These are phyloP conservation scores for Dasyornis broadbenti DNA, from an alignment of 2,113 vertebrate genomes.

Conservation along the genomic window DNA sequence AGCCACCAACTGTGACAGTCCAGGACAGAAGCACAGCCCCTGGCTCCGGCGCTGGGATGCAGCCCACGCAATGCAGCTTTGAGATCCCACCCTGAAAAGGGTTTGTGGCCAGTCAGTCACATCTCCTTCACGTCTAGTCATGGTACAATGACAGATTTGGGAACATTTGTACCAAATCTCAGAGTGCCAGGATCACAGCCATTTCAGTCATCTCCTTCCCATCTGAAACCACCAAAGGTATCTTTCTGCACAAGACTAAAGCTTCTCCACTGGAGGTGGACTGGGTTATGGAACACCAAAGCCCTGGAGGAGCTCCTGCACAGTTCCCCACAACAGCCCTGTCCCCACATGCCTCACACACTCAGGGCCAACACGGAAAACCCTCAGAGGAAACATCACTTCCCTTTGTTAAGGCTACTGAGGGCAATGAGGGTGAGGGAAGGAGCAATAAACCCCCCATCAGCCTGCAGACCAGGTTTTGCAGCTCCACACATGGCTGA, in stretches of 20 bases:
- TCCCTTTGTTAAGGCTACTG: not conserved
- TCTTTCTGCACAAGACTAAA: not conserved
- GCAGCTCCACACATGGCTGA: not conserved
- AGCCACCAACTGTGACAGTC: not conserved
- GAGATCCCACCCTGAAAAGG: not conserved
- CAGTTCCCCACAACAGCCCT: not conserved
- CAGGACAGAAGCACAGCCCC: not conserved
- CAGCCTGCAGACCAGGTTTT: not conserved
- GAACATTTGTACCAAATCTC: not conserved
- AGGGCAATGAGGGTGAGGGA: not conserved
- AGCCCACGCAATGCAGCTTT: not conserved
- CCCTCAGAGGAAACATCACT: not conserved
- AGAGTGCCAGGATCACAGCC: not conserved
- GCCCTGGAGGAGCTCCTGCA: not conserved
- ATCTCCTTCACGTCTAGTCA: not conserved
- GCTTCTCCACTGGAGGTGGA: not conserved
- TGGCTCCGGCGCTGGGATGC: not conserved
- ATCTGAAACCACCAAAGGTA: not conserved
- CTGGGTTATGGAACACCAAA: not conserved
- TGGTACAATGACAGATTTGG: not conserved
- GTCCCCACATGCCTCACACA: rapidly evolving
- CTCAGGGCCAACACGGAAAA: rapidly evolving
- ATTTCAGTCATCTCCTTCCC: not conserved
- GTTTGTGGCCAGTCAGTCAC: not conserved
- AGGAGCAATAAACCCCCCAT: not conserved